Evolutionary conservation across 2,888 invertebrate species (phyloP).

Genomic region (Coronaproctus castanopsis): DNA sequence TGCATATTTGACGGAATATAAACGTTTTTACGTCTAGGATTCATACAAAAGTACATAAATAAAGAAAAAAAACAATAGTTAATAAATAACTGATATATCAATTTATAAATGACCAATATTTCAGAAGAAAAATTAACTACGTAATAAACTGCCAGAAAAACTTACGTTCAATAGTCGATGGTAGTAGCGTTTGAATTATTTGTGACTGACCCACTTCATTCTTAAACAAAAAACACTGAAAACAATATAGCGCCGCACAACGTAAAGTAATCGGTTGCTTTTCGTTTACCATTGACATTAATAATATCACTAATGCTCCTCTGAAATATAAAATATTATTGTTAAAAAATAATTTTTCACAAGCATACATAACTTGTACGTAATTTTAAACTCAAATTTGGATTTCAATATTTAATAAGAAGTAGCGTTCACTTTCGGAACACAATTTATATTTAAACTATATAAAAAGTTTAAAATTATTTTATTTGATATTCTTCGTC

Average conservation of each 20-base stretch:
- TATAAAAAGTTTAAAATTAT: too few species aligned
- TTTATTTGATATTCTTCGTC: too few species aligned
- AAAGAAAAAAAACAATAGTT: background rate
- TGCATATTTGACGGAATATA: too few species aligned
- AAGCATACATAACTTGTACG: background rate
- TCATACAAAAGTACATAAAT: background rate
- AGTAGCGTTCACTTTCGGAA: too few species aligned
- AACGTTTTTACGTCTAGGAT: too few species aligned
- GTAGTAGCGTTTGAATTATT: conserved; percentile 78
- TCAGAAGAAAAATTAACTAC: background rate
- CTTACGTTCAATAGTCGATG: conserved; percentile 53
- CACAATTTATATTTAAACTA: too few species aligned
- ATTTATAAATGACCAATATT: background rate
- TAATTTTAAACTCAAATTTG: background rate
- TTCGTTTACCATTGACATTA: conserved; percentile 98
- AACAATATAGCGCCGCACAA: conserved; percentile 90
- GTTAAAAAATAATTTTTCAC: background rate
- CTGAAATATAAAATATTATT: conserved; percentile 32
- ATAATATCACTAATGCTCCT: conserved; percentile 76
- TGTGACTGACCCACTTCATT: conserved; percentile 75
- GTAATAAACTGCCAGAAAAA: conserved; percentile 1
- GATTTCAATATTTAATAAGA: background rate
- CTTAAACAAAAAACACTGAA: conserved; percentile 84
- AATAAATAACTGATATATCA: background rate
- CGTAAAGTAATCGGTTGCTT: conserved; percentile 79